Percentiles rank a stretch among this genome's conserved stretches.
These are phyloP conservation scores for Calliphora vomitoria DNA, from an alignment of 2,888 invertebrate species.

Conservation along the genomic window DNA sequence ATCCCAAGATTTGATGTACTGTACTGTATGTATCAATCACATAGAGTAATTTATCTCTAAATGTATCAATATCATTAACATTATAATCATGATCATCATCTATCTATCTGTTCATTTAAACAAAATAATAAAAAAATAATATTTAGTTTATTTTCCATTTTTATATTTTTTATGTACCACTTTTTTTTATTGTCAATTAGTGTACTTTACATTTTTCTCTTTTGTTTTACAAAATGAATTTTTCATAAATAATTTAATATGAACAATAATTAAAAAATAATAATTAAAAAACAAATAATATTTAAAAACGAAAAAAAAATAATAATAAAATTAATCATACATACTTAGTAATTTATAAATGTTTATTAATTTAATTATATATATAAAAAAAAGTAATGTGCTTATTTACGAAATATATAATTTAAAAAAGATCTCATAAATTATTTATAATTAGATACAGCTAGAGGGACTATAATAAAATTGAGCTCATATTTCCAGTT, in stretches of 20 bases:
- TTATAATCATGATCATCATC: conserved; percentile 35
- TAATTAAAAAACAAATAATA: conserved; percentile 30
- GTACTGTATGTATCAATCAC: conserved; percentile 32
- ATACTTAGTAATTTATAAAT: conserved; percentile 69
- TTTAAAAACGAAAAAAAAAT: conserved; percentile 5
- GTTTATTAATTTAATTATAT: conserved; percentile 69
- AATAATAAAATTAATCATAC: conserved; percentile 70
- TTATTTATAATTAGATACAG: not conserved
- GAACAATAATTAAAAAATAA: conserved; percentile 65
- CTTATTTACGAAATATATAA: conserved; percentile 61
- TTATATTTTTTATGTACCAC: conserved; percentile 29
- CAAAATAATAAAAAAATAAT: conserved; percentile 10
- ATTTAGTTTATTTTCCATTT: conserved; percentile 50
- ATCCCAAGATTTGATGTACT: conserved; percentile 28
- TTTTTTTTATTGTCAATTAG: conserved; percentile 48
- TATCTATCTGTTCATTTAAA: conserved; percentile 38
- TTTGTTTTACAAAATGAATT: conserved; percentile 49
- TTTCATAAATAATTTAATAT: conserved; percentile 65
- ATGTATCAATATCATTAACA: conserved; percentile 44
- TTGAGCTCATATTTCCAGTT: too few species aligned
- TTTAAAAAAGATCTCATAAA: conserved; percentile 39
- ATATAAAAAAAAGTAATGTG: conserved; percentile 57
- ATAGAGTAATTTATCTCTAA: conserved; percentile 39
- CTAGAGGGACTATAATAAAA: too few species aligned
- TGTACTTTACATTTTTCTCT: conserved; percentile 52